Percentiles rank a stretch among this genome's conserved stretches.
Evolutionary conservation across 2,888 invertebrate species (phyloP).

Genomic region (Morpho achilles): DNA sequence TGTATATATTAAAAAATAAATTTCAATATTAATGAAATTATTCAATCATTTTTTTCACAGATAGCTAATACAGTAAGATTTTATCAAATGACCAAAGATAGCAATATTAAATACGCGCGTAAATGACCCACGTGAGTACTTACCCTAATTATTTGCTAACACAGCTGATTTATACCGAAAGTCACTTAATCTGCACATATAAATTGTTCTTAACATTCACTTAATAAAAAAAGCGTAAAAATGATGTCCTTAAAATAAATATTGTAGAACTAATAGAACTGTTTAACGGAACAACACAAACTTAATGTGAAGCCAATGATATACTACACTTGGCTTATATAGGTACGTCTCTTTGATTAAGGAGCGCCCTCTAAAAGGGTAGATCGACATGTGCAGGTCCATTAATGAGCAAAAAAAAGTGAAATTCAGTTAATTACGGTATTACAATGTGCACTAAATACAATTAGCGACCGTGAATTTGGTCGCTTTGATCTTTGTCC

Average conservation of each 20-base stretch:
- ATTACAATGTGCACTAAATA: conserved; percentile 6
- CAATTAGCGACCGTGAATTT: conserved; percentile 13
- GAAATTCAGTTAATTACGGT: conserved; percentile 16
- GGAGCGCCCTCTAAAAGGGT: conserved; percentile 14
- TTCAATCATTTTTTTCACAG: too few relatives aligned
- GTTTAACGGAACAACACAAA: conserved; percentile 9
- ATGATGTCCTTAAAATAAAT: too few relatives aligned
- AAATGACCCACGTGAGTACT: too few relatives aligned
- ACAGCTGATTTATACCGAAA: too few relatives aligned
- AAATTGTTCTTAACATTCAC: background rate
- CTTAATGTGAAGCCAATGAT: conserved; percentile 7
- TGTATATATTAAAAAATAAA: too few relatives aligned
- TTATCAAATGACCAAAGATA: too few relatives aligned
- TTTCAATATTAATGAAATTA: too few relatives aligned
- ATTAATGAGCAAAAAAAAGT: conserved; percentile 14
- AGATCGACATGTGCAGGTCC: conserved; percentile 17
- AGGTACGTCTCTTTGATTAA: conserved; percentile 15
- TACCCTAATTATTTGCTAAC: too few relatives aligned
- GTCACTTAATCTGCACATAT: background rate
- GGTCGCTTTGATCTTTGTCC: conserved; percentile 13
- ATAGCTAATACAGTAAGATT: too few relatives aligned
- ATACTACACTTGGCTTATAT: conserved; percentile 13
- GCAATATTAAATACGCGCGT: too few relatives aligned
- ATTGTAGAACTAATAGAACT: background rate
- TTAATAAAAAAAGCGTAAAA: background rate